Percentiles rank a stretch among this genome's conserved stretches.
These are phyloP conservation scores for Cavia aperea DNA, from an alignment of 2,113 vertebrate species.

Conservation along the genomic window DNA sequence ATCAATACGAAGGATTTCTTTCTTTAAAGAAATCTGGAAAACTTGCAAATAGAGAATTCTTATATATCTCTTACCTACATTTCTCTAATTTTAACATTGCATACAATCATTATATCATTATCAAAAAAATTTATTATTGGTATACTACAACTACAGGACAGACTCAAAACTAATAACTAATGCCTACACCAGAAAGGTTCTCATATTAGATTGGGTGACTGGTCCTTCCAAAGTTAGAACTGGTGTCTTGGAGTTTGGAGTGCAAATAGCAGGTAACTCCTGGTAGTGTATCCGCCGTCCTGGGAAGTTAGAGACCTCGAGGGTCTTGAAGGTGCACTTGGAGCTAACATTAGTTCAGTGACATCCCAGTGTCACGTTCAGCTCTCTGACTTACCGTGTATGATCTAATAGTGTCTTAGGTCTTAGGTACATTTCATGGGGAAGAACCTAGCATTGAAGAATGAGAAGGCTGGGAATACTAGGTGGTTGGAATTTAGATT, in stretches of 20 bases:
- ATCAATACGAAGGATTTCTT: background rate
- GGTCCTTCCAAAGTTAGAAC: background rate
- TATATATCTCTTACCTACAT: background rate
- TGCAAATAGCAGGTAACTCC: background rate
- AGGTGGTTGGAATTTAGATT: background rate
- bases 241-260: background rate
- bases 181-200: background rate
- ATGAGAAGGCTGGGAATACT: background rate
- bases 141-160: background rate
- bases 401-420: background rate
- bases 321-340: background rate
- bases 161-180: background rate
- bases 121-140: background rate
- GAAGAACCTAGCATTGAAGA: background rate
- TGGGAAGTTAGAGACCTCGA: background rate
- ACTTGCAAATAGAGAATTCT: background rate
- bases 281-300: background rate
- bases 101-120: background rate
- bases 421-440: background rate
- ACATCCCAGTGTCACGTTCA: background rate
- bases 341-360: background rate
- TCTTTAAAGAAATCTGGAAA: background rate
- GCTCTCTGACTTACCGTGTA: background rate
- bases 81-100: background rate
- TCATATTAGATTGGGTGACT: background rate